phyloP scores from a whole-genome alignment of 1,140 invertebrate species.

The Platorchestia sp. region DNA sequence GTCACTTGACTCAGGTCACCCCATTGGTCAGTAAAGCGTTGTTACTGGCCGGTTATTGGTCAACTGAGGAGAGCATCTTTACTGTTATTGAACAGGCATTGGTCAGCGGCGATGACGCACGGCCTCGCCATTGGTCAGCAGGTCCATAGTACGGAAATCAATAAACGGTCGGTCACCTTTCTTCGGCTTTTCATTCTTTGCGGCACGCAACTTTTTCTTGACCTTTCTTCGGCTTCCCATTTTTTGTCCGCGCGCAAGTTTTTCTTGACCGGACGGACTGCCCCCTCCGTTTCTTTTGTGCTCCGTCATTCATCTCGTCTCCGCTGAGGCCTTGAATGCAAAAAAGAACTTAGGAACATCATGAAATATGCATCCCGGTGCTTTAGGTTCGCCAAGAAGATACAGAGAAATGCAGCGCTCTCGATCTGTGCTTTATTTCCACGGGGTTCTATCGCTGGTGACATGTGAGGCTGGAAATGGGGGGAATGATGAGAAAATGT shows the following conservation, averaged over 20 bases:
- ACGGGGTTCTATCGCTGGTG: no score
- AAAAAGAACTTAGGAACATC: neutral
- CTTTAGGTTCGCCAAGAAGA: no score
- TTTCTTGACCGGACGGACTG: neutral
- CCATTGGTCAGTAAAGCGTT: conserved; percentile 48
- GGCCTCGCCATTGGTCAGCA: conserved; percentile 26
- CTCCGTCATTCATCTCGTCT: neutral
- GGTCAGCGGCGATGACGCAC: conserved; percentile 38
- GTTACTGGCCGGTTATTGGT: conserved; percentile 43
- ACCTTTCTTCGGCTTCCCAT: neutral
- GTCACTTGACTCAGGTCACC: conserved; percentile 46
- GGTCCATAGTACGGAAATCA: neutral
- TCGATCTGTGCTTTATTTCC: no score
- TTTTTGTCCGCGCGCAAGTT: neutral
- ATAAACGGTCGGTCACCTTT: conserved; percentile 31
- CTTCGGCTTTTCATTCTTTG: neutral
- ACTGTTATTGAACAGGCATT: conserved; percentile 53
- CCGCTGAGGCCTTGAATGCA: neutral
- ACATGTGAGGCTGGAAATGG: no score
- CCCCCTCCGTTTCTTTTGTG: neutral
- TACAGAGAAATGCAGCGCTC: no score
- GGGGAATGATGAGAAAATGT: no score
- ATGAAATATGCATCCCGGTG: neutral
- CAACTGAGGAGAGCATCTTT: neutral
- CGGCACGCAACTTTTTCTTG: neutral